phyloP scores from a whole-genome alignment of 1,140 invertebrate genomes.

The Trichoplusia ni region DNA sequence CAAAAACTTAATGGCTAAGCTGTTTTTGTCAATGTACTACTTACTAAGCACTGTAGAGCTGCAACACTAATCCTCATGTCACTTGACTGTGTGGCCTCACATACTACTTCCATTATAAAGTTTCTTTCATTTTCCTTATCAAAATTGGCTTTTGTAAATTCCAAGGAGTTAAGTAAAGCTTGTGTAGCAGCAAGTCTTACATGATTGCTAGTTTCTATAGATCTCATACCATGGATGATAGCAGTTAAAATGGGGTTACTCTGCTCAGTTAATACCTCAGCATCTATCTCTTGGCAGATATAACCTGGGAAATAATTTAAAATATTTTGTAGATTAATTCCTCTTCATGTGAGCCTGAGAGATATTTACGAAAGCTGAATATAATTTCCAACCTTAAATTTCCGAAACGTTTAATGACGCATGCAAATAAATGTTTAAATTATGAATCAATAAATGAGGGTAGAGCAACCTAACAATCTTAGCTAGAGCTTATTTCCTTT shows the following conservation, averaged over 20 bases:
- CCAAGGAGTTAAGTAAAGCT: conserved; percentile 98
- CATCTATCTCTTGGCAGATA: conserved; percentile 92
- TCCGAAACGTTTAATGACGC: no score
- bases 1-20: no score
- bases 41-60: conserved; percentile 97
- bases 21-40: conserved; percentile 42
- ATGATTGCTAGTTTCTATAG: conserved; percentile 90
- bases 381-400: no score
- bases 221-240: conserved; percentile 98
- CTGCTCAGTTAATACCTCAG: conserved; percentile 94
- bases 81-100: conserved; percentile 92
- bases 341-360: no score
- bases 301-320: conserved; percentile 77
- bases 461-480: no score
- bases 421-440: no score
- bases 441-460: no score
- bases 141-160: conserved; percentile 99
- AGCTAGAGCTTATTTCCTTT: no score
- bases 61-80: conserved; percentile 96
- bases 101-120: conserved; percentile 99
- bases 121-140: conserved; percentile 98
- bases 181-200: conserved; percentile 97
- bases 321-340: neutral
- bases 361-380: no score
- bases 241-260: conserved; percentile 99